Conservation (phyloP, 2,888 invertebrate species). For the Stenichneumon culpator region DNA sequence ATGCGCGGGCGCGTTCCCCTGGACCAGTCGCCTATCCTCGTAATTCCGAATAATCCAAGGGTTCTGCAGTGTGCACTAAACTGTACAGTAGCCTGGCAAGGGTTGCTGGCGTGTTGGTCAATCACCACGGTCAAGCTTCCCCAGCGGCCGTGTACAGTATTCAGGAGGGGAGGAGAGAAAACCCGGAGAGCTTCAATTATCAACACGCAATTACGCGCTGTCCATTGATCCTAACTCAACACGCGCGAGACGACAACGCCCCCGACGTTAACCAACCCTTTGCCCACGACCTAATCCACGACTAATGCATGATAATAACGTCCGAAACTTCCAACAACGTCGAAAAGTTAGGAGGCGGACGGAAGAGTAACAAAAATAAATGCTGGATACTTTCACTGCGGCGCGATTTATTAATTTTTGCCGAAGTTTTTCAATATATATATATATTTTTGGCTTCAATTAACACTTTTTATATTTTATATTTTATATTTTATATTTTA, state of each 20-base stretch:
- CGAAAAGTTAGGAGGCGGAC: not conserved
- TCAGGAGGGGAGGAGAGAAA: not conserved
- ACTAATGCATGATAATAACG: constrained; percentile 46
- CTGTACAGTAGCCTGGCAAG: constrained; percentile 25
- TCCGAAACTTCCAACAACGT: not conserved
- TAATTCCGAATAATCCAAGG: constrained; percentile 69
- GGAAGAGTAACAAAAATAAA: not conserved
- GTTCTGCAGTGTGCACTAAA: constrained; percentile 22
- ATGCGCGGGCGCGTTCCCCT: constrained; percentile 17
- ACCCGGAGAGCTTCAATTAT: constrained; percentile 81
- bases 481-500: too few relatives aligned
- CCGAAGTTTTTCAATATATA: too few relatives aligned
- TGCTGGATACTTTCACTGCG: too few relatives aligned
- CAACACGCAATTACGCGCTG: constrained; percentile 82
- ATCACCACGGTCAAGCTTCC: constrained; percentile 57
- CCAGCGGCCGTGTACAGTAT: not conserved
- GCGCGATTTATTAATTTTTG: too few relatives aligned
- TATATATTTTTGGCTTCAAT: too few relatives aligned
- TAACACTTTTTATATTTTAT: too few relatives aligned
- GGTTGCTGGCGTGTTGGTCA: constrained; percentile 23
- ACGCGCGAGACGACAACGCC: constrained; percentile 58
- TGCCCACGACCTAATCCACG: constrained; percentile 56
- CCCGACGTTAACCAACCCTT: constrained; percentile 58
- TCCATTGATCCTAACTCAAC: constrained; percentile 79
- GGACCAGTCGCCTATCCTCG: constrained; percentile 46